Percentiles rank a stretch among this genome's conserved stretches.
These are phyloP conservation scores for Himantopus leucocephalus DNA, from an alignment of 2,113 vertebrate genomes.

Conservation along the genomic window DNA sequence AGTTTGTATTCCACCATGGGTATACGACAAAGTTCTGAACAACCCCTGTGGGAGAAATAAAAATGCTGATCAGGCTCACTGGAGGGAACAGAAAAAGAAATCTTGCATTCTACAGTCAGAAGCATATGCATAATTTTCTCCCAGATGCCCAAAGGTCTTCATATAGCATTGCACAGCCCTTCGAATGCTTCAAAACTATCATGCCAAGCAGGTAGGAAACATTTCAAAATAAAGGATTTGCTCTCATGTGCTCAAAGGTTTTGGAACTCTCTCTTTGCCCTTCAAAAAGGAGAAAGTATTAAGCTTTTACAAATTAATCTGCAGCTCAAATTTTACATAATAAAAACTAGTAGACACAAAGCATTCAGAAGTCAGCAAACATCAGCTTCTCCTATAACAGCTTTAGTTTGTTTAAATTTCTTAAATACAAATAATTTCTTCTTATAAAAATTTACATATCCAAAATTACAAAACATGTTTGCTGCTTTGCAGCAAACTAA, in stretches of 20 bases:
- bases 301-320: not conserved
- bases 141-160: not conserved
- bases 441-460: not conserved
- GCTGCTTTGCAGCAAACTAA: not conserved
- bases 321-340: not conserved
- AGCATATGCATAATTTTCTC: not conserved
- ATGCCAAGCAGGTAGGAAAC: not conserved
- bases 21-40: conserved; percentile 95
- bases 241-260: not conserved
- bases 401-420: not conserved
- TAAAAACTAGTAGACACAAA: not conserved
- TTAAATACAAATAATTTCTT: not conserved
- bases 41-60: conserved; percentile 79
- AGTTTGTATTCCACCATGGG: conserved; percentile 98
- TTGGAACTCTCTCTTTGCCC: not conserved
- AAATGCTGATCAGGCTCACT: not conserved
- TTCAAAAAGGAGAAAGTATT: not conserved
- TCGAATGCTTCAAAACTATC: not conserved
- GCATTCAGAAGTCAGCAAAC: not conserved
- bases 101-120: not conserved
- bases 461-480: not conserved
- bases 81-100: not conserved
- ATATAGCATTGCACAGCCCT: not conserved
- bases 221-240: not conserved
- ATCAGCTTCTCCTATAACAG: not conserved